A percentile compares a stretch with the other conserved stretches of the same genome.
These are phyloP conservation scores for Emydoidea blandingii DNA, from an alignment of 2,797 vertebrate species.

Conservation along the genomic window DNA sequence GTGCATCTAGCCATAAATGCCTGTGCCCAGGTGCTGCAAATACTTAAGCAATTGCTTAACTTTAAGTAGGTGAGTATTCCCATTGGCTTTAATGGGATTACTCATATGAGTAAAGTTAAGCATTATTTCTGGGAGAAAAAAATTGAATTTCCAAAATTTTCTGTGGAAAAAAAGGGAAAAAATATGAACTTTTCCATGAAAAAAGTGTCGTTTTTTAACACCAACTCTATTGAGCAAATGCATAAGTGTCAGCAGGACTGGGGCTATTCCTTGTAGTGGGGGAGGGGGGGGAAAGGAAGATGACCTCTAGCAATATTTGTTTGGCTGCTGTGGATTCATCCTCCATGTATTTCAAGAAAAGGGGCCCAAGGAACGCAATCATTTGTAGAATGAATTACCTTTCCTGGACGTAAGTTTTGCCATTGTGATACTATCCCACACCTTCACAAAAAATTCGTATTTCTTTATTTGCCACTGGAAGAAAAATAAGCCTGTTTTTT, in stretches of 20 bases:
- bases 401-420: not conserved
- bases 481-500: not conserved
- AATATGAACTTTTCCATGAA: not conserved
- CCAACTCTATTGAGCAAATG: not conserved
- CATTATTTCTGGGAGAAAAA: not conserved
- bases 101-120: not conserved
- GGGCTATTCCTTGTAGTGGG: not conserved
- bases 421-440: accelerated
- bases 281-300: accelerated
- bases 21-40: not conserved
- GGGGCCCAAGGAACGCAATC: not conserved
- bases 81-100: not conserved
- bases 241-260: not conserved
- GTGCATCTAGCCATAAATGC: not conserved
- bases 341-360: not conserved
- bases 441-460: not conserved
- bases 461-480: not conserved
- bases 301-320: not conserved
- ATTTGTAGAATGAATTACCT: not conserved
- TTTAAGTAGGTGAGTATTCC: constrained; percentile 15
- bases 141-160: not conserved
- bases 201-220: not conserved
- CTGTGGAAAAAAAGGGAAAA: not conserved
- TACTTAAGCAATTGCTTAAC: not conserved
- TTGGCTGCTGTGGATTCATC: not conserved